Evolutionary conservation across 2,113 vertebrate species (phyloP).

Genomic region (Heterocephalus glaber): DNA sequence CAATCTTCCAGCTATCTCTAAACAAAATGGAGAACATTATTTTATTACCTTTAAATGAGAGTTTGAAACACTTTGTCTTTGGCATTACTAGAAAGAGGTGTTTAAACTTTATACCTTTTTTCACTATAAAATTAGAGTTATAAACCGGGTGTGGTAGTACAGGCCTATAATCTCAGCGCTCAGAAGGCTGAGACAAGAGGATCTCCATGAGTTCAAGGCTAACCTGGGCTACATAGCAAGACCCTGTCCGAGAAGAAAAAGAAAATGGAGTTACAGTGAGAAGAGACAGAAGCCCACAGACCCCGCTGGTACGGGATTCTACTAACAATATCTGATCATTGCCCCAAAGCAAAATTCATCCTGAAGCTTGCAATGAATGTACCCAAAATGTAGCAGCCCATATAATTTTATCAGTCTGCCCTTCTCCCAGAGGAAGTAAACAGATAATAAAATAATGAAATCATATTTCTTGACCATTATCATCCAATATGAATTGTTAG

Average conservation of each 20-base stretch:
- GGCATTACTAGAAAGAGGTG: background rate
- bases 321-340: background rate
- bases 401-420: slow-evolving; percentile 39
- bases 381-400: slow-evolving; percentile 10
- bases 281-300: background rate
- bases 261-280: background rate
- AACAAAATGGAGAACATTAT: background rate
- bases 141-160: background rate
- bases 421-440: slow-evolving; percentile 35
- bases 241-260: background rate
- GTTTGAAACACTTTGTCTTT: background rate
- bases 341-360: background rate
- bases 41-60: slow-evolving; percentile 12
- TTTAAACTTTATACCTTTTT: slow-evolving; percentile 31
- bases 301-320: background rate
- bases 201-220: background rate
- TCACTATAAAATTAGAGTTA: background rate
- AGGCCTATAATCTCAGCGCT: background rate
- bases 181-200: background rate
- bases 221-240: background rate
- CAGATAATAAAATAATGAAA: slow-evolving; percentile 63
- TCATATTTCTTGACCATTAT: slow-evolving; percentile 59
- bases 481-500: background rate
- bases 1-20: slow-evolving; percentile 11
- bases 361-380: background rate